Percentiles rank a stretch among this genome's conserved stretches.
These are phyloP conservation scores for Oncorhynchus mykiss DNA, from an alignment of 2,113 vertebrate genomes.

Conservation along the genomic window DNA sequence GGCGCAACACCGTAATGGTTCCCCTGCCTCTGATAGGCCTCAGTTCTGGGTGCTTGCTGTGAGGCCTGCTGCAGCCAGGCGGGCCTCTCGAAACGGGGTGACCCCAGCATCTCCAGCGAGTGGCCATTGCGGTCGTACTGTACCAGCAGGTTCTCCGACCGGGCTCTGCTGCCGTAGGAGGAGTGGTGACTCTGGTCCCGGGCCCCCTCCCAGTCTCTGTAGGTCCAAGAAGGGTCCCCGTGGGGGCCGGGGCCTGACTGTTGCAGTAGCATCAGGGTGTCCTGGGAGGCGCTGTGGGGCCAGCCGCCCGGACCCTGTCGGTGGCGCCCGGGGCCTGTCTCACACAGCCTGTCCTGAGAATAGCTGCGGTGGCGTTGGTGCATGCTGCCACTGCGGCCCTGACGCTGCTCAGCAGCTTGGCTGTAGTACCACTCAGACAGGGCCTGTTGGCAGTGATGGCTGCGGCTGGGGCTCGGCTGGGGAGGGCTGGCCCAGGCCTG, in stretches of 20 bases:
- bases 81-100: constrained; percentile 69
- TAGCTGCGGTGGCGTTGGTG: constrained; percentile 86
- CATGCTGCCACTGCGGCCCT: constrained; percentile 63
- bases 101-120: constrained; percentile 84
- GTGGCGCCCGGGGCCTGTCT: constrained; percentile 42
- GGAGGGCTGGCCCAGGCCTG: constrained; percentile 70
- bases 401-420: constrained; percentile 79
- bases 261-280: constrained; percentile 80
- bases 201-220: constrained; percentile 56
- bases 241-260: constrained; percentile 62
- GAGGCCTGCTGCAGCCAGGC: constrained; percentile 67
- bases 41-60: constrained; percentile 60
- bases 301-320: constrained; percentile 68
- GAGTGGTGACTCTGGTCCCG: constrained; percentile 31
- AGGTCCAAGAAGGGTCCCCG: constrained; percentile 62
- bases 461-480: constrained; percentile 45
- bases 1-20: constrained; percentile 41
- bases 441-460: constrained; percentile 80
- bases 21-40: constrained; percentile 55
- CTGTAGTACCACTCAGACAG: constrained; percentile 89
- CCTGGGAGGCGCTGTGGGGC: constrained; percentile 93
- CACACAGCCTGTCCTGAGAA: constrained; percentile 89
- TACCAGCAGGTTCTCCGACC: constrained; percentile 83
- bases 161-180: constrained; percentile 71
- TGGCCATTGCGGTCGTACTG: constrained; percentile 73